phyloP scores from a whole-genome alignment of 92 coral and sea anemone genomes.

The Chrysogorgia sp. region DNA sequence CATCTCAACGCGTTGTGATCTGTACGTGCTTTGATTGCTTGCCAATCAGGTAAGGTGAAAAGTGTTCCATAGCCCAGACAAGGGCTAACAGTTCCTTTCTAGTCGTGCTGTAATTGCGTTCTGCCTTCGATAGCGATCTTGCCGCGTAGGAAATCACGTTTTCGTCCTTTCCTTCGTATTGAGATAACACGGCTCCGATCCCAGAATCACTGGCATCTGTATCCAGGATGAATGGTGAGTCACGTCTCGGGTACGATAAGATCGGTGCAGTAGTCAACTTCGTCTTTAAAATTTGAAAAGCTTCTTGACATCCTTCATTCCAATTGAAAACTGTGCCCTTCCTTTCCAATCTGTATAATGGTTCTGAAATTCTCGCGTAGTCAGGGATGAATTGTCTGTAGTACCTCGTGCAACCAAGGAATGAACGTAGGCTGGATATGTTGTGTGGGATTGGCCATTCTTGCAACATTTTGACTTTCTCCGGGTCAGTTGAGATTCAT shows the following conservation, averaged over 20 bases:
- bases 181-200: slow-evolving; percentile 26
- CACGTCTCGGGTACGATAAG: slow-evolving; percentile 39
- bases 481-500: slow-evolving; percentile 25
- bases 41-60: slow-evolving; percentile 22
- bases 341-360: not conserved
- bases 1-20: slow-evolving; percentile 24
- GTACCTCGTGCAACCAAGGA: slow-evolving; percentile 13
- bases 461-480: not conserved
- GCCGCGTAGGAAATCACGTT: slow-evolving; percentile 22
- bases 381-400: slow-evolving; percentile 16
- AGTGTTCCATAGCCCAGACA: slow-evolving; percentile 38
- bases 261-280: slow-evolving; percentile 10
- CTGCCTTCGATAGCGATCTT: too few relatives aligned
- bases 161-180: not conserved
- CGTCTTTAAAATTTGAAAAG: not conserved
- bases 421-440: slow-evolving; percentile 1
- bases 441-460: slow-evolving; percentile 18
- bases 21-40: slow-evolving; percentile 5
- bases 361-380: slow-evolving; percentile 13
- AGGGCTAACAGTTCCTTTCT: slow-evolving; percentile 18
- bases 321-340: slow-evolving; percentile 12
- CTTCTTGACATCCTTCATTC: not conserved
- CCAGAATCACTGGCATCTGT: slow-evolving; percentile 44
- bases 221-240: slow-evolving; percentile 53
- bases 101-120: too few relatives aligned